These are phyloP conservation scores for Phylloscopus trochilus DNA, from an alignment of 2,113 vertebrate species.

Conservation along the genomic window DNA sequence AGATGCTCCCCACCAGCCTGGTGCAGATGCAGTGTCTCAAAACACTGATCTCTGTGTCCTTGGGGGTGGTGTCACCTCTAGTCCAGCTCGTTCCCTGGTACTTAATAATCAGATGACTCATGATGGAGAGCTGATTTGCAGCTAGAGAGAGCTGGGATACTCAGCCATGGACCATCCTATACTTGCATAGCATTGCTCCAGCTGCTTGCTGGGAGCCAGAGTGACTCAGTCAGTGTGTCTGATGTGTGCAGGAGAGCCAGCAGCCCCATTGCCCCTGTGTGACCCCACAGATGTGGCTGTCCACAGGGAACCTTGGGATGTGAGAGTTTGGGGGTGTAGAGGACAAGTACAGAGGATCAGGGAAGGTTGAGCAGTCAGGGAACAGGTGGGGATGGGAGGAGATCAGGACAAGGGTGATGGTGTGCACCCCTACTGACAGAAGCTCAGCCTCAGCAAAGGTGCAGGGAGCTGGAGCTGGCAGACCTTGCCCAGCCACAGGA, in stretches of 20 bases:
- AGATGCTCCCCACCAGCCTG: not conserved
- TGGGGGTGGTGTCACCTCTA: not conserved
- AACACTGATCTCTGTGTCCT: not conserved
- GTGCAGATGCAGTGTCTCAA: not conserved
- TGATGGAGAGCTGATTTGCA: not conserved
- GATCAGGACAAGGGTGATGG: not conserved
- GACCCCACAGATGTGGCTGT: not conserved
- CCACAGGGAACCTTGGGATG: fast-evolving
- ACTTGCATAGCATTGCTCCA: not conserved
- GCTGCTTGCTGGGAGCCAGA: not conserved
- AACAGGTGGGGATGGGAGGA: not conserved
- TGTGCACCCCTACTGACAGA: not conserved
- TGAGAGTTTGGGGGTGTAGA: not conserved
- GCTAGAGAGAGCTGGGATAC: not conserved
- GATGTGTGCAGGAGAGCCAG: not conserved
- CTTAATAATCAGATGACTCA: conserved; percentile 2
- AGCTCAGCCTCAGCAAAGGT: not conserved
- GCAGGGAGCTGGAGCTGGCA: not conserved
- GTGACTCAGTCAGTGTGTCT: not conserved
- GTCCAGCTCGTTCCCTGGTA: not conserved
- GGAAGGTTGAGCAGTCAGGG: not conserved
- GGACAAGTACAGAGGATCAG: not conserved
- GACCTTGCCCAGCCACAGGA: not conserved
- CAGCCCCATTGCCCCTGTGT: fast-evolving
- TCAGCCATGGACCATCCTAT: not conserved